Base-by-base conservation (phyloP, 2,113 vertebrate species). In the Etia nguti region DNA sequence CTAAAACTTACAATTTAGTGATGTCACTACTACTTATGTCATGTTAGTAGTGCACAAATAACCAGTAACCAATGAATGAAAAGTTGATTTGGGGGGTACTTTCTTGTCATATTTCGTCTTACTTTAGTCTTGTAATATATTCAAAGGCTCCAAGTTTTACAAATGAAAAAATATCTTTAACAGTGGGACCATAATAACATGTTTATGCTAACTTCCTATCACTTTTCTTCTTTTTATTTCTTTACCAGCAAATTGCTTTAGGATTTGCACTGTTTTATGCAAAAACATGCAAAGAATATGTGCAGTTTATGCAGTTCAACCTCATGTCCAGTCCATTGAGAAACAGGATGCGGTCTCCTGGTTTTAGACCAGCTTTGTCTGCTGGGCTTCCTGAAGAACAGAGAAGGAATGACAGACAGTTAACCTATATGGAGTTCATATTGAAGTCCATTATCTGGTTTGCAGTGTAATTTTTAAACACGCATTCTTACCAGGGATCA, bases 311-410 rank as follows among this genome's bases (percentile, higher is more conserved):
- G 13, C 4, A 2, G 15, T 93, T 94, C 83, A 73, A 99, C 98
- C 98, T 98, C 98, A 99, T 99, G 93, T 99, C 98, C 95, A 99
- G 96, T 52, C 98, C 98, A 0, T 99, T 99, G 80, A 99, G 98
- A 93, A 99, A 99, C 31, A 99, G 92, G 84, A 99, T 99, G 77
- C 98, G 96, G 93, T 99, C 98, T 46, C 98, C 98, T 34, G 98
- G 95, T 92, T 97, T 98, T 84, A 99, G 97, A 48, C 97, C 97
- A 3, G 98, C 97, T 86, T 97, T 98, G 93, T 99, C 98, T 12
- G 98, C 98, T 0, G 98, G 98, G 79, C 98, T 99, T 77, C 98
- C 98, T 99, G 82, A 26, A 92, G 13, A 48, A 73, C 10, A 89
- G 81, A 90, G 56, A 87, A 50, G 9, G 4, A 26, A 70, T 18